Base-by-base conservation (phyloP, 2,888 invertebrate genomes). In the Amaurobius ferox region DNA sequence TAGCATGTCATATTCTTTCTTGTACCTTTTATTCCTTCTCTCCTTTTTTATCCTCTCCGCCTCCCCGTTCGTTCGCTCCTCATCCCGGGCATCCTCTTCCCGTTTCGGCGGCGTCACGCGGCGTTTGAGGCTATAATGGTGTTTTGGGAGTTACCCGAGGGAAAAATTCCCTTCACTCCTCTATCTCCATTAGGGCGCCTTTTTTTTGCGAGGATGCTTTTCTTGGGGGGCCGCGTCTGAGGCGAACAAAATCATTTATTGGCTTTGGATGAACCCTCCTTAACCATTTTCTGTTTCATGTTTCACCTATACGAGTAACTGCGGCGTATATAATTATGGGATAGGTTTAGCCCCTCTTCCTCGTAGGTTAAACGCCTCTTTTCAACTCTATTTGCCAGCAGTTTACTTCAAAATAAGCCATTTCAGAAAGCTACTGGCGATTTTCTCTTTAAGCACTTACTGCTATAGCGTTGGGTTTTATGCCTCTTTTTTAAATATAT, bases 71-170 rank as follows among this genome's bases (percentile, higher is more conserved):
- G 67, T 39, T 67, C 67, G 19, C 39, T 39, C 11, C 67, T 67
- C 23, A 29, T 39, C 39, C 67, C n/a, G 7, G 32, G 32, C 44
- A 68, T 79, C 71, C 55, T 73, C 66, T 48, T 61, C 73, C 39
- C 67, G 48, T 81, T 80, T 81, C 80, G 80, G 80, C 71, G 81
- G 74, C 77, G 83, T 83, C 83, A 83, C 83, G 83, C 83, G 62
- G 83, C 70, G 76, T 62, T 83, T 83, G 83, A 83, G 83, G 83
- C 83, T 83, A 77, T 83, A 83, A 83, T 83, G 83, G 83, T 83
- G 83, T 83, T 83, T 83, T 83, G 83, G 71, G 40, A 83, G 62
- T 77, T 64, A 83, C 76, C 71, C 83, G 70, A 76, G 83, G 83
- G 83, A 83, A 48, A 77, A 83, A 83, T 83, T 83, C 83, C 71